These are phyloP conservation scores for Trichomycterus rosablanca DNA, from an alignment of 2,113 vertebrate species.

Conservation along the genomic window DNA sequence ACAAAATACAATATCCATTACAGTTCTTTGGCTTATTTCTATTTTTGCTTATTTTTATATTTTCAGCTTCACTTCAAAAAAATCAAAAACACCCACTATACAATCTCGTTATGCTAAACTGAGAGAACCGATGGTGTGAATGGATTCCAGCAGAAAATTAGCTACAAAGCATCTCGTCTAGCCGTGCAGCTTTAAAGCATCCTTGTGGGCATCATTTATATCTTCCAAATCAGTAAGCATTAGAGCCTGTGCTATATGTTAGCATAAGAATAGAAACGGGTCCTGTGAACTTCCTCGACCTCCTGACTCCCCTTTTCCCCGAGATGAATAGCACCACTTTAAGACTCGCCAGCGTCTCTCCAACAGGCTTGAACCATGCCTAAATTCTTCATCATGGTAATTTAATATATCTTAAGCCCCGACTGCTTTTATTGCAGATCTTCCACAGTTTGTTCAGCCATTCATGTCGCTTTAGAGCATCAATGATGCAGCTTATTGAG, in stretches of 20 bases:
- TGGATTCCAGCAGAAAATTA: constrained; percentile 64
- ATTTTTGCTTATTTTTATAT: too few species aligned
- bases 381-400: constrained; percentile 97
- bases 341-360: constrained; percentile 80
- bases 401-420: constrained; percentile 98
- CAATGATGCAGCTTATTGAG: too few species aligned
- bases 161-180: constrained; percentile 70
- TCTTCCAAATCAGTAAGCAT: constrained; percentile 89
- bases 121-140: neutral
- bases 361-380: constrained; percentile 84
- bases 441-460: constrained; percentile 91
- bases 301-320: constrained; percentile 84
- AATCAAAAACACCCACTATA: too few species aligned
- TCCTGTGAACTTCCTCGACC: constrained; percentile 92
- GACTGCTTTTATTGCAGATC: constrained; percentile 81
- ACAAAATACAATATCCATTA: too few species aligned
- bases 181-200: constrained; percentile 73
- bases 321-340: constrained; percentile 85
- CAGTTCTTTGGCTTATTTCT: too few species aligned
- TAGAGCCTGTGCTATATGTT: constrained; percentile 78
- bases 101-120: neutral
- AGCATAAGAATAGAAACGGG: constrained; percentile 93
- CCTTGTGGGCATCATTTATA: constrained; percentile 90
- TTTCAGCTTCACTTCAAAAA: too few species aligned
- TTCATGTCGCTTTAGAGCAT: constrained; percentile 81